Base-by-base conservation (phyloP, 2,113 vertebrate species). In the Plectropomus leopardus region DNA sequence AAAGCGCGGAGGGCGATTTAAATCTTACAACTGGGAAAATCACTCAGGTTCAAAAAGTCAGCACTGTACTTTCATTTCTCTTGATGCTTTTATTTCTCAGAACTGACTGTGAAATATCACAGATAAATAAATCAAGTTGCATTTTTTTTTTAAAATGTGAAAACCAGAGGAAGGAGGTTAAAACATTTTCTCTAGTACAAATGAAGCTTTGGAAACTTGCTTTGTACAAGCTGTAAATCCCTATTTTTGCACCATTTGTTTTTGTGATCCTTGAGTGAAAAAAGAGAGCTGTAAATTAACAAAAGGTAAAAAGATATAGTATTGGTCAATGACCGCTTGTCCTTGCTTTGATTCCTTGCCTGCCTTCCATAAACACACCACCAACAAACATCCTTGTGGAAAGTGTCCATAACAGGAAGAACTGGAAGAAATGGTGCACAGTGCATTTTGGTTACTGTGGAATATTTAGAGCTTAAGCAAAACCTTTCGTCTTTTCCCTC, bases 1-100 rank as follows among this genome's bases (percentile, higher is more conserved):
- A 58, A 84, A 70, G 64, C 0, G 2, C 4, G 17, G 55, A 59
- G 17, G 16, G 44, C 1, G 0, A 61, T 44, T 78, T 75, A n/a
- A 59, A 60, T 63, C 10, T 50, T 45, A 40, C 32, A 70, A 44
- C 24, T 26, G 7, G 1, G 30, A 53, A 76, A 61, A 79, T 53
- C 32, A 13, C 13, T 74, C 3, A 61, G 42, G 69, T 75, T 63
- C 28, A 78, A 51, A 74, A 74, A 45, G 45, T 70, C 72, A 65
- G 21, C 11, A 7, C 13, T 47, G n/a, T 5, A 1, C 64, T 78
- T 64, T 55, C 1, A 19, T 40, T 34, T 5, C 13, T 10, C 19
- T 61, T 44, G 45, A 8, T 44, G 24, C 5, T 45, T 64, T 44
- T 72, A 10, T 72, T 76, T 50, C 24, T 63, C 17, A 57, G 34